Base-by-base conservation (phyloP, 2,113 vertebrate genomes). In the Symphodus melops region DNA sequence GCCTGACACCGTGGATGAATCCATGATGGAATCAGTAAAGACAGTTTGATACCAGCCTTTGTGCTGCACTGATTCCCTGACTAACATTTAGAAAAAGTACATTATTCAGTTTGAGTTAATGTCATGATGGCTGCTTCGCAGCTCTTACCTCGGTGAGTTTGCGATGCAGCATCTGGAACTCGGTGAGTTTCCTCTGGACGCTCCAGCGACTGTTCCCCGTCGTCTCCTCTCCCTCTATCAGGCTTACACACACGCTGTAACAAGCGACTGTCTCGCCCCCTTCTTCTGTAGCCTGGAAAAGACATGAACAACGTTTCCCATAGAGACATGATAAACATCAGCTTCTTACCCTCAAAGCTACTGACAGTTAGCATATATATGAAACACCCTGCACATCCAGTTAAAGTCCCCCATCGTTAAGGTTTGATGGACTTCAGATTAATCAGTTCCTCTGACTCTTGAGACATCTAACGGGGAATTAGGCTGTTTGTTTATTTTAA, bases 101-200 rank as follows among this genome's bases (percentile, higher is more conserved):
- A 14, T 14, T 16, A 44, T 48, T 58, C 9, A 46, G 39, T n/a
- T 52, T 9, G 53, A n/a, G n/a, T 13, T 55, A 6, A 48, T 48
- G 5, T 17, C 14, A 17, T 48, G 46, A 48, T 4, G 3, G 14
- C 14, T 17, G 14, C 46, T 17, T n/a, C n/a, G n/a, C 13, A 11
- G 41, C 14, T 7, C 20, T 0, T 96, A 99, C 98, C 97, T 99
- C 98, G 0, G 95, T 97, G 69, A 99, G 96, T 85, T 99, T 99
- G 86, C 98, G 94, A 88, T 99, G 96, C 53, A 99, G 92, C 77
- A 94, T 96, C 89, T 99, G 98, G 91, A 99, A 99, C 80, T 99
- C 98, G 5, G 92, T 97, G 77, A 99, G 97, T 85, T 96, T 98
- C 90, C 98, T 96, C 69, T 94, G 94, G 74, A 99, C 97, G 0